Evolutionary conservation across 2,888 invertebrate genomes (phyloP).

Genomic region (Rotaria sp.): DNA sequence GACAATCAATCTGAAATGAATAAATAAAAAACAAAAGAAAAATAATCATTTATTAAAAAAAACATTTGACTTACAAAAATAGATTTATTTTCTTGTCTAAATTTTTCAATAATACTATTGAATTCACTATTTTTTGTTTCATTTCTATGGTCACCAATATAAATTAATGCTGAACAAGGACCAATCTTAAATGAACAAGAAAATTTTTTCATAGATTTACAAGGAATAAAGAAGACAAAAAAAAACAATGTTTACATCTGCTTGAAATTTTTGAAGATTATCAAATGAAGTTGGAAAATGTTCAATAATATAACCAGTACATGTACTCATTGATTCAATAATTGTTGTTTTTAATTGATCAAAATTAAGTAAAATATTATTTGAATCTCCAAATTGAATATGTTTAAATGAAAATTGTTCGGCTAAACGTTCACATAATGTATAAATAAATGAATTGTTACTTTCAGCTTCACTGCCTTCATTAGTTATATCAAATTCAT

Average conservation of each 20-base stretch:
- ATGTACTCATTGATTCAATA: constrained; percentile 8
- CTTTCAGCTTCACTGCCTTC: background rate
- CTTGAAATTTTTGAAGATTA: background rate
- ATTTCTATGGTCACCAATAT: background rate
- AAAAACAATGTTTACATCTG: background rate
- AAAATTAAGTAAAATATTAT: background rate
- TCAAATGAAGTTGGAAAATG: background rate
- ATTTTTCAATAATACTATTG: background rate
- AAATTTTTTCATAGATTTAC: background rate
- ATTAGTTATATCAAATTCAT: background rate
- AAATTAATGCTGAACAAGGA: constrained; percentile 3
- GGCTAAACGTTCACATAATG: constrained; percentile 5
- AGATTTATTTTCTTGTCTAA: background rate
- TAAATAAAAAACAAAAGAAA: background rate
- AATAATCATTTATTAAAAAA: background rate
- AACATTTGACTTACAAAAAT: background rate
- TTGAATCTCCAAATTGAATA: background rate
- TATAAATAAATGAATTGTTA: constrained; percentile 5
- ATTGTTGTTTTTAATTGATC: constrained; percentile 5
- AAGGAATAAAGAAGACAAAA: background rate
- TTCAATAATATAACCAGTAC: constrained; percentile 9
- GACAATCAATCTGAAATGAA: background rate
- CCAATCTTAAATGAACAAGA: background rate
- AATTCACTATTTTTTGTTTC: background rate
- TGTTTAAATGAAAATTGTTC: constrained; percentile 8